These are phyloP conservation scores for Macaca fascicularis DNA, from an alignment of 2,113 vertebrate species.

Conservation along the genomic window T2T-MFA8v1.1 NC_088388.1:72360501-72361000, in stretches of 20 bases:
- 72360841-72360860: conserved; percentile 9
- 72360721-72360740: neutral
- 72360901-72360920: neutral
- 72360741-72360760: neutral
- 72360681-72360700: conserved; percentile 36
- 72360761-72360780: neutral
- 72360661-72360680: conserved; percentile 35
- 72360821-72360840: neutral
- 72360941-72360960: neutral
- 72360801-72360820: neutral
- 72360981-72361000: neutral
- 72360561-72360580: neutral
- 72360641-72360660: conserved; percentile 18
- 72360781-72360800: conserved; percentile 24
- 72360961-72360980: neutral
- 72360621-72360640: neutral
- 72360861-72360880: conserved; percentile 28
- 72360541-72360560: neutral
- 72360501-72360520: neutral
- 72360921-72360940: neutral
- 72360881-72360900: neutral
- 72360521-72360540: neutral
- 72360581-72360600: neutral
- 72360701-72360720: conserved; percentile 14
- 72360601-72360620: neutral